phyloP scores from a whole-genome alignment of 2,888 invertebrate species.

The Alcis repandata region DNA sequence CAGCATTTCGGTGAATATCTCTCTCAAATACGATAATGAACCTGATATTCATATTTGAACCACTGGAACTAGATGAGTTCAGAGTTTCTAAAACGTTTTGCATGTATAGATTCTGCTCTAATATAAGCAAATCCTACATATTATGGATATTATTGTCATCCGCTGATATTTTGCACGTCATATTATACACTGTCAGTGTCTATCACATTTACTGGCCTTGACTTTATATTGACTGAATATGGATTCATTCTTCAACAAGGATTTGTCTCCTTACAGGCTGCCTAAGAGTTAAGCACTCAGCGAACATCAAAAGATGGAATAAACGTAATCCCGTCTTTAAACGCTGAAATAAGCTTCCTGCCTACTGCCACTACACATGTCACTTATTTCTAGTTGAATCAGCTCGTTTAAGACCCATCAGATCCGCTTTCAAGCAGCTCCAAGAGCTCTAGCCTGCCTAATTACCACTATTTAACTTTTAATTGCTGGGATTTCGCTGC shows the following conservation, averaged over 20 bases:
- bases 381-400: neutral
- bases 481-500: constrained; percentile 14
- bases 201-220: neutral
- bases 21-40: constrained; percentile 9
- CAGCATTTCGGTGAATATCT: constrained; percentile 14
- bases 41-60: constrained; percentile 9
- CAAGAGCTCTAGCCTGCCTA: constrained; percentile 2
- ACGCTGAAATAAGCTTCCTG: neutral
- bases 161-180: too few species aligned
- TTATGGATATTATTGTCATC: too few species aligned
- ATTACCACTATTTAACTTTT: constrained; percentile 16
- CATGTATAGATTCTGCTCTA: too few species aligned
- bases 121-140: too few species aligned
- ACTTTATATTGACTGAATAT: neutral
- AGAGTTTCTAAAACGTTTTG: neutral
- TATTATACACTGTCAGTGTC: too few species aligned
- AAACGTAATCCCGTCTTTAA: neutral
- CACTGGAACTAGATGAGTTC: neutral
- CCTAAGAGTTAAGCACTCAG: too few species aligned
- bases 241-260: too few species aligned
- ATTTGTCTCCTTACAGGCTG: too few species aligned
- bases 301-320: neutral
- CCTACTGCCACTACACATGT: neutral
- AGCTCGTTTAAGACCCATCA: neutral
- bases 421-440: neutral